phyloP scores from a whole-genome alignment of 2,797 vertebrate genomes.

The Tapera naevia region DNA sequence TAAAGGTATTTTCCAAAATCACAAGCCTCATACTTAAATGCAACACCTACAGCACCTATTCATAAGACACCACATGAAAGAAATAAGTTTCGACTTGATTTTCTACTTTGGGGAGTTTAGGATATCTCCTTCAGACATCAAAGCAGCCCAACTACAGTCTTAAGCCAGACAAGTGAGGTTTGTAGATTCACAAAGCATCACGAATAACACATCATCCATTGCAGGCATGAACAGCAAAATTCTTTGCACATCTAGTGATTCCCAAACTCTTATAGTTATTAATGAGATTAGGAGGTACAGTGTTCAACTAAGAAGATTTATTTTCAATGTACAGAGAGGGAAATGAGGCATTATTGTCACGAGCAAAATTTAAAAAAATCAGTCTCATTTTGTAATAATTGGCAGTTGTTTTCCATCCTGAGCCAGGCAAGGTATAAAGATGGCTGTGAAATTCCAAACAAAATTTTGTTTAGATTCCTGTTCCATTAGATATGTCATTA shows the following conservation, averaged over 20 bases:
- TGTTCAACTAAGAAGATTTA: background rate
- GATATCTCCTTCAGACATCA: conserved; percentile 41
- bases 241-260: background rate
- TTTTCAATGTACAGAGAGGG: background rate
- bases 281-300: background rate
- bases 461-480: background rate
- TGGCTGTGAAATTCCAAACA: background rate
- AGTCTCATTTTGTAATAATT: background rate
- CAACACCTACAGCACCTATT: conserved; percentile 23
- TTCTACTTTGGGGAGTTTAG: conserved; percentile 18
- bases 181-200: conserved; percentile 4
- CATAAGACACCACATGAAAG: conserved; percentile 48
- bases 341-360: background rate
- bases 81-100: conserved; percentile 54
- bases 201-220: background rate
- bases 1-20: conserved; percentile 38
- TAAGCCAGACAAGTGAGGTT: background rate
- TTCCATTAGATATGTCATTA: background rate
- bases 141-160: background rate
- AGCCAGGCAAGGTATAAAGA: background rate
- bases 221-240: background rate
- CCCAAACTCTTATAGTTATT: background rate
- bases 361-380: background rate
- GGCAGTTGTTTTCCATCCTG: background rate
- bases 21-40: background rate